These are phyloP conservation scores for Phoeniculus purpureus DNA, from an alignment of 2,797 vertebrate species.

Conservation along the genomic window DNA sequence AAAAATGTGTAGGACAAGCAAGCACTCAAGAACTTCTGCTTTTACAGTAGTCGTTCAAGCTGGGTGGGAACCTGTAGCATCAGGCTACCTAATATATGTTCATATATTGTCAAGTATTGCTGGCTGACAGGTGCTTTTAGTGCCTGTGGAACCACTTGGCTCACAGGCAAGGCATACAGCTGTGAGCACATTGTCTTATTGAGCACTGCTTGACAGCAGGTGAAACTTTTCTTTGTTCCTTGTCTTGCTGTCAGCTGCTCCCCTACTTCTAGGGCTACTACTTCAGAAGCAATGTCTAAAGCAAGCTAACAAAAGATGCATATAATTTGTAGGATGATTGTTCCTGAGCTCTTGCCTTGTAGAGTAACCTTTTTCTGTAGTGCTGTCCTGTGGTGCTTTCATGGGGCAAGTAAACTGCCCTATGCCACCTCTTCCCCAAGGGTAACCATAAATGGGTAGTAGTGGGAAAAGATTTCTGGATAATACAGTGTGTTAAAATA, in stretches of 20 bases:
- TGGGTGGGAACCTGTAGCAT: neutral
- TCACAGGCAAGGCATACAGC: neutral
- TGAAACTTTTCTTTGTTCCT: neutral
- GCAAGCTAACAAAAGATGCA: neutral
- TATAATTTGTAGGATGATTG: neutral
- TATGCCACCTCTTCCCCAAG: neutral
- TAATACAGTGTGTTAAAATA: neutral
- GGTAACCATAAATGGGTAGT: neutral
- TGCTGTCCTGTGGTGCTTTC: neutral
- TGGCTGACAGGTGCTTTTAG: neutral
- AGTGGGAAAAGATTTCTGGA: neutral
- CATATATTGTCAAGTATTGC: too few relatives aligned
- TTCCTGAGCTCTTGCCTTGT: neutral
- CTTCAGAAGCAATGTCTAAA: neutral
- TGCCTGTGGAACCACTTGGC: neutral
- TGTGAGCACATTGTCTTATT: neutral
- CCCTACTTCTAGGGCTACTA: neutral
- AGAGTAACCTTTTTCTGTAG: neutral
- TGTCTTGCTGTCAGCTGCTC: neutral
- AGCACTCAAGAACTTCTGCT: neutral
- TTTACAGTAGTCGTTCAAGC: neutral
- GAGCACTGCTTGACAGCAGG: neutral
- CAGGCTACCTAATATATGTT: neutral
- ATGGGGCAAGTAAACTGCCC: neutral
- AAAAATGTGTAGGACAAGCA: neutral